phyloP scores from a whole-genome alignment of 2,888 invertebrate species.

The Ichneumon xanthorius region DNA sequence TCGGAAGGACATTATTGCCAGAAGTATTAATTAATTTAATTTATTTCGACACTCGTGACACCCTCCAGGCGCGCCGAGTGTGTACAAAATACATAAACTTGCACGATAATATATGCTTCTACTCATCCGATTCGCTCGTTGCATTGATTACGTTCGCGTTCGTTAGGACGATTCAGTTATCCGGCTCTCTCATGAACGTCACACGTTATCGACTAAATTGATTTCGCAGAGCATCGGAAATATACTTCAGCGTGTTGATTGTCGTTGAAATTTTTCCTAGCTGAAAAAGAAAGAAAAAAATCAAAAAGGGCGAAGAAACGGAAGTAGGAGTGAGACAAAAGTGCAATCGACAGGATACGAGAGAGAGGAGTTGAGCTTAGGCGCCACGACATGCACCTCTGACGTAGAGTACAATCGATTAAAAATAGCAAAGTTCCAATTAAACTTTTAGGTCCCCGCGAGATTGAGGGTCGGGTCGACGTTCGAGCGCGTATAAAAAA shows the following conservation, averaged over 20 bases:
- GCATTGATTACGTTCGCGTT: not conserved
- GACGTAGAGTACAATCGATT: constrained; percentile 83
- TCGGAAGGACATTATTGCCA: constrained; percentile 81
- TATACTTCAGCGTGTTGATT: not conserved
- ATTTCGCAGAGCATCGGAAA: not conserved
- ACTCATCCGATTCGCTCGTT: constrained; percentile 39
- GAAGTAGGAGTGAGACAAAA: constrained; percentile 51
- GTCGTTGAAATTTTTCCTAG: not conserved
- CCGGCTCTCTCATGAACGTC: not conserved
- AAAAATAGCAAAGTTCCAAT: constrained; percentile 79
- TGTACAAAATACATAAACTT: constrained; percentile 63
- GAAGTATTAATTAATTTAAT: constrained; percentile 81
- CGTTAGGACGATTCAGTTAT: constrained; percentile 6
- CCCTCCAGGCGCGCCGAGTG: constrained; percentile 62
- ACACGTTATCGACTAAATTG: not conserved
- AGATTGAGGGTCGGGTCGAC: constrained; percentile 33
- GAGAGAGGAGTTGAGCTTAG: constrained; percentile 56
- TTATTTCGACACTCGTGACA: constrained; percentile 71
- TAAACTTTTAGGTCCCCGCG: constrained; percentile 69
- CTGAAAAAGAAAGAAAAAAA: constrained; percentile 4
- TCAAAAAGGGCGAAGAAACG: not conserved
- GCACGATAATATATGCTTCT: constrained; percentile 48
- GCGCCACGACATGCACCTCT: constrained; percentile 78
- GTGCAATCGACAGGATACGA: constrained; percentile 61
- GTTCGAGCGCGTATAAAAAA: constrained; percentile 16